Evolutionary conservation across 2,888 invertebrate species (phyloP).

Genomic region (Ophion obscuratus): DNA sequence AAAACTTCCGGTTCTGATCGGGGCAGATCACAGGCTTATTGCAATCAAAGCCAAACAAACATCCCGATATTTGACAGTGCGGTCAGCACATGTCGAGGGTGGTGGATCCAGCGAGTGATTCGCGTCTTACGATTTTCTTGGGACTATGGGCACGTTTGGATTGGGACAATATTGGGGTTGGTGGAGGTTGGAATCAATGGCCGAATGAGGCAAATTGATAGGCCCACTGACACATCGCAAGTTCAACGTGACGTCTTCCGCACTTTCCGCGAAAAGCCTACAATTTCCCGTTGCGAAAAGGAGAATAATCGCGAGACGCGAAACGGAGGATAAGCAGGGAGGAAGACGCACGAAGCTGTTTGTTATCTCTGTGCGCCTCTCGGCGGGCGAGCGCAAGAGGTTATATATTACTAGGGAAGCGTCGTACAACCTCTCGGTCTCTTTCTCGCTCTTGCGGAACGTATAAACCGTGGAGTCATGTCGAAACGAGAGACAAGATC

Average conservation of each 20-base stretch:
- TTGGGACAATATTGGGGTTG: background rate
- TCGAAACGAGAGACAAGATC: conserved; percentile 75
- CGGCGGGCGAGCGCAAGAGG: conserved; percentile 64
- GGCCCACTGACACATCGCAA: background rate
- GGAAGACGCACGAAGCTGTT: conserved; percentile 69
- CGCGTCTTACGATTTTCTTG: no score
- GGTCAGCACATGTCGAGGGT: no score
- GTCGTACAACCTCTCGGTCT: conserved; percentile 47
- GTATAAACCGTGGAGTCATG: conserved; percentile 77
- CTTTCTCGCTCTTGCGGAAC: conserved; percentile 36
- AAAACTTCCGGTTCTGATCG: no score
- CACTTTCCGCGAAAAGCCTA: background rate
- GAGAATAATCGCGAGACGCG: background rate
- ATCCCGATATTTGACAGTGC: no score
- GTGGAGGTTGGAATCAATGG: background rate
- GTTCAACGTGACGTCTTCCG: background rate
- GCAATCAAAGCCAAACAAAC: no score
- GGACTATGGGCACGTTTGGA: no score
- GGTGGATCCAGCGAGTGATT: no score
- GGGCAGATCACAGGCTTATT: no score
- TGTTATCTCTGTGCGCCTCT: conserved; percentile 76
- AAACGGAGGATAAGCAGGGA: conserved; percentile 55
- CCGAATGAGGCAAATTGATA: background rate
- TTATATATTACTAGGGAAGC: conserved; percentile 66
- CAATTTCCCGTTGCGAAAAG: background rate